Evolutionary conservation across 2,888 invertebrate genomes (phyloP).

Genomic region (Acanthococcus lagerstroemiae): DNA sequence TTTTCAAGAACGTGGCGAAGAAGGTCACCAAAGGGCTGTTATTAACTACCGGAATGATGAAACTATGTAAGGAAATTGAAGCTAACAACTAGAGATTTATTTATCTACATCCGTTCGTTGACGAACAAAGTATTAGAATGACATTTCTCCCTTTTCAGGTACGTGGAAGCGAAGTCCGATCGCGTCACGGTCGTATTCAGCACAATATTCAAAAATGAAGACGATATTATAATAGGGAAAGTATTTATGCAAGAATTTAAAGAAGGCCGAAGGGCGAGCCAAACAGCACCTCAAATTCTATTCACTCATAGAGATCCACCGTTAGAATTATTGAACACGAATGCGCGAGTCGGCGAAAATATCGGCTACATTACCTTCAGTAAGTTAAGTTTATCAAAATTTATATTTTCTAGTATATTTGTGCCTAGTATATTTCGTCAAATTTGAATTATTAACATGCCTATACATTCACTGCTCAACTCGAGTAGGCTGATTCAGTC

Average conservation of each 20-base stretch:
- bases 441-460: no score
- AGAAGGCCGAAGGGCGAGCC: conserved; percentile 90
- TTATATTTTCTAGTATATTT: no score
- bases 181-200: conserved; percentile 98
- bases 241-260: conserved; percentile 99
- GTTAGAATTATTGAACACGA: conserved; percentile 82
- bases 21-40: conserved; percentile 86
- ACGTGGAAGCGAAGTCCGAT: conserved; percentile 95
- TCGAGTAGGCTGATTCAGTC: no score
- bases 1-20: conserved; percentile 86
- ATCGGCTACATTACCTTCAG: conserved; percentile 99
- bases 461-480: no score
- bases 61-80: conserved; percentile 66
- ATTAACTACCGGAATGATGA: conserved; percentile 98
- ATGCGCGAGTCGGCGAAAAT: conserved; percentile 89
- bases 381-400: no score
- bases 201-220: conserved; percentile 95
- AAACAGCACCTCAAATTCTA: conserved; percentile 83
- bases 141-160: conserved; percentile 49
- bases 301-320: conserved; percentile 96
- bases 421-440: no score
- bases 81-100: not conserved
- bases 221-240: conserved; percentile 97
- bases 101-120: no score
- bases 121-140: conserved; percentile 2